phyloP scores from a whole-genome alignment of 2,797 vertebrate species.

The Myotis planiceps region DNA sequence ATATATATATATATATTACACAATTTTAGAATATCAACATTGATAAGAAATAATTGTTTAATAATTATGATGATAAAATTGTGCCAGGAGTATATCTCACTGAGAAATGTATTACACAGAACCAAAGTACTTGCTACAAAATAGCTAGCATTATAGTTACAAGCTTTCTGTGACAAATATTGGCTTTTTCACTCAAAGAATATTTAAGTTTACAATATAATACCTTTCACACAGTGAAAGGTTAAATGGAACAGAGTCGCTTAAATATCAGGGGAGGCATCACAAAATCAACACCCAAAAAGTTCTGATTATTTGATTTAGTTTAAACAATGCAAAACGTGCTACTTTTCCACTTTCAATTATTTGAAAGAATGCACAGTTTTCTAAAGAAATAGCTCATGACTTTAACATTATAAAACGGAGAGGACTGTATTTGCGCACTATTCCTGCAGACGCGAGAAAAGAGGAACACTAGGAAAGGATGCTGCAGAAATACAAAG shows the following conservation, averaged over 20 bases:
- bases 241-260: neutral
- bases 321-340: neutral
- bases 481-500: neutral
- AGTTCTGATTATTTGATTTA: neutral
- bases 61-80: neutral
- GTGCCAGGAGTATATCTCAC: neutral
- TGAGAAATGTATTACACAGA: neutral
- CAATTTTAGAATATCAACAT: neutral
- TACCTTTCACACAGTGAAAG: neutral
- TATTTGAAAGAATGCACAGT: neutral
- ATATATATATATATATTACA: too few species aligned
- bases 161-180: neutral
- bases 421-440: neutral
- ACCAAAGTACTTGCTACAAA: neutral
- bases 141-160: neutral
- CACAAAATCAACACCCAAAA: neutral
- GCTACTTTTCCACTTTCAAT: neutral
- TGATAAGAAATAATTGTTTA: neutral
- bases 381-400: constrained; percentile 14
- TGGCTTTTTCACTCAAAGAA: neutral
- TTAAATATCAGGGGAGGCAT: neutral
- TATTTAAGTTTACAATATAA: neutral
- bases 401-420: neutral
- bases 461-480: neutral
- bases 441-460: neutral